Evolutionary conservation across 2,888 invertebrate species (phyloP), one percentile per base, ranked within the genome.

Genomic region (Labia minor): DNA sequence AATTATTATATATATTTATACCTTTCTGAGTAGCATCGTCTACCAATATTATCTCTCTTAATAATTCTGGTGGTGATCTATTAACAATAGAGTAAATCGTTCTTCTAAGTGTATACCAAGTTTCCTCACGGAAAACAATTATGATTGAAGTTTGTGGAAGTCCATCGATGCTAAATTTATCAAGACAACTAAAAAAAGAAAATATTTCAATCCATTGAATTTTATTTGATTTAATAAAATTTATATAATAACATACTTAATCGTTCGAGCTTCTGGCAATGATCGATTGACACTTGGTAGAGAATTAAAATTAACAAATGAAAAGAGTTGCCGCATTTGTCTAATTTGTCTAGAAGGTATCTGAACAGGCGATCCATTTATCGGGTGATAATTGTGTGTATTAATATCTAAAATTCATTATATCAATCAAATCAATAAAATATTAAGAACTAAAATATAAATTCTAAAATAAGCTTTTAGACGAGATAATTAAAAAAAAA

Each of bases 121-220:
- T 98, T 78, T 99, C 98, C 78, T 99, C 99, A 81, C 99, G 98
- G 81, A 99, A 99, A 66, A 99, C 98, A 74, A 99, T 96, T 69
- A 99, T 95, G 73, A 99, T 93, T 74, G 95, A 94, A 19, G 97
- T 96, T 61, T 91, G 88, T 2, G 97, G 97, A 74, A 98, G 82
- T 65, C 82, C 81, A n/a, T 78, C 77, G 68, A 83, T 77, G 68
- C 78, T 76, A 71, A 84, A 85, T 72, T 84, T 81, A 68, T 80
- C 78, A 70, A 80, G 79, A 74, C 90, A 90, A 72, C 89, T 89
- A 74, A 18, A 78, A 77, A 66, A 72, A 74, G 72, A 16, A 63
- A 18, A 37, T 62, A 21, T 63, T 21, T 21, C 4, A 63, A 3
- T 21, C 11, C 4, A 1, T 14, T 16, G 3, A 20, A 26, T 26